Percentiles rank a stretch among this genome's conserved stretches.
Evolutionary conservation across 1,140 invertebrate species (phyloP).

Genomic region (Eueides isabella): DNA sequence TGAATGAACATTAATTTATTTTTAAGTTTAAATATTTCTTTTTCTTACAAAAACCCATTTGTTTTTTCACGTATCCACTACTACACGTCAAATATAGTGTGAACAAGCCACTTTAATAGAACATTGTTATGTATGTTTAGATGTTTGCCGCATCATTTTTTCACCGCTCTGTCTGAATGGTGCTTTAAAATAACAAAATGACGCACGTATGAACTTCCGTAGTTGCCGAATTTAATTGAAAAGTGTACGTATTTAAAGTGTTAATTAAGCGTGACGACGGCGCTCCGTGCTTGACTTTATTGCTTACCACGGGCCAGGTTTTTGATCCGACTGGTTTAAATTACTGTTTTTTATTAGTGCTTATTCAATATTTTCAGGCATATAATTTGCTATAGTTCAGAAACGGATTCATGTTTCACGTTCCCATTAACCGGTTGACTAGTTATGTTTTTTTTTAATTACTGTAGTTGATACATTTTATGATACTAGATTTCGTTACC

Average conservation of each 20-base stretch:
- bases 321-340: slow-evolving; percentile 65
- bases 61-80: too few species aligned
- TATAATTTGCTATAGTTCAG: slow-evolving; percentile 68
- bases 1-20: too few species aligned
- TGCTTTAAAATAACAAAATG: slow-evolving; percentile 29
- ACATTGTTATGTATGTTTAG: neutral
- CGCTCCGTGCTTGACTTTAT: slow-evolving; percentile 61
- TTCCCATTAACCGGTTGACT: slow-evolving; percentile 76
- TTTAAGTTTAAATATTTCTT: too few species aligned
- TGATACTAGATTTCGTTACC: slow-evolving; percentile 60
- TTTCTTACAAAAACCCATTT: too few species aligned
- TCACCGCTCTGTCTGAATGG: neutral
- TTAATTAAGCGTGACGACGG: slow-evolving; percentile 71
- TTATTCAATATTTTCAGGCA: slow-evolving; percentile 71
- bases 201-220: slow-evolving; percentile 45
- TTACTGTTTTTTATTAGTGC: slow-evolving; percentile 63
- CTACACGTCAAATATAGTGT: too few species aligned
- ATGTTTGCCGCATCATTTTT: neutral
- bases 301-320: slow-evolving; percentile 60
- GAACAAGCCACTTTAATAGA: too few species aligned
- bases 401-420: slow-evolving; percentile 70
- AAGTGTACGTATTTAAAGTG: slow-evolving; percentile 72
- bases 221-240: slow-evolving; percentile 72
- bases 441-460: slow-evolving; percentile 76
- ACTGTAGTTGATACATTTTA: slow-evolving; percentile 56